Base-by-base conservation (phyloP, 2,888 invertebrate species). In the Oeneis ivallda region DNA sequence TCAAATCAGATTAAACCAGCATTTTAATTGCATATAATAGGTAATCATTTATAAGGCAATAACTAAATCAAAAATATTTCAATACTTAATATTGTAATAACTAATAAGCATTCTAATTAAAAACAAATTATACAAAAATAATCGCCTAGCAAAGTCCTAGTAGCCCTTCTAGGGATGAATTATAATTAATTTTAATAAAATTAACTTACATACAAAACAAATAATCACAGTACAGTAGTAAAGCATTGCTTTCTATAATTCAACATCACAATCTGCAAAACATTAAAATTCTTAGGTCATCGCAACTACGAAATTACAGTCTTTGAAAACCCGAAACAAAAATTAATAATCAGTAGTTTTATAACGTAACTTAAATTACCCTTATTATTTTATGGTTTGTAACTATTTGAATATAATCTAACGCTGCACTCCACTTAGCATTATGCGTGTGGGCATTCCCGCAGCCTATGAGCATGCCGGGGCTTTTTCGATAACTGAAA, bases 211-310 rank as follows among this genome's bases (percentile, higher is more conserved):
- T 82, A 85, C 78, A 81, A 83, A 70, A 83, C 83, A 86, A 79
- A 79, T 87, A 86, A 90, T 90, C 90, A 90, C 91, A 90, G 90
- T 89, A 89, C 84, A 89, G 88, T 87, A 90, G 87, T 90, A 91
- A 91, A 91, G 89, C 91, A 87, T 86, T 80, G 85, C 85, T 83
- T 85, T 86, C 86, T 84, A 81, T 26, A 26, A 4, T 84, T 79
- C 79, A 49, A 85, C 89, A 90, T 90, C 92, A 90, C 92, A 90
- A 85, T 83, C 81, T 76, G 84, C 83, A 83, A 85, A 87, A 71
- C 67, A 72, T 66, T 26, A 26, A 2, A 47, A 68, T 68, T 56
- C 64, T 58, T 53, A 52, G 61, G 43, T 39, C 13, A 41, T 52
- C 41, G 52, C 41, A 52, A 41, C 52, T 43, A 43, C 41, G 19